Evolutionary conservation across 2,797 vertebrate genomes (phyloP).

Genomic region (Zonotrichia albicollis): DNA sequence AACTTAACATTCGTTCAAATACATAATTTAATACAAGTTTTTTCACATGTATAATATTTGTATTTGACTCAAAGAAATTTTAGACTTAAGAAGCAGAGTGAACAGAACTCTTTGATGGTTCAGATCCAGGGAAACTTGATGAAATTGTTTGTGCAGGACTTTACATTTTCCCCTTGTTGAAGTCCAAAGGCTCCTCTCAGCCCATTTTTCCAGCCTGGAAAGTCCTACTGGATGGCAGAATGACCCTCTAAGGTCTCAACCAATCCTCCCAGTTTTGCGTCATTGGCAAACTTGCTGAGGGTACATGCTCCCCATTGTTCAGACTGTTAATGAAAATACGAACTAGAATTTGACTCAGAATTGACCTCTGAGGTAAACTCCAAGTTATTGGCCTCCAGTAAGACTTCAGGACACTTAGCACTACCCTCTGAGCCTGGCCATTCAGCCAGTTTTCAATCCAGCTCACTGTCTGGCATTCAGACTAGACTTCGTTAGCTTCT

Average conservation of each 20-base stretch:
- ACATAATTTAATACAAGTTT: not conserved
- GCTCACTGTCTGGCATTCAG: not conserved
- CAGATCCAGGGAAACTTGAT: not conserved
- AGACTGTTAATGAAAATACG: not conserved
- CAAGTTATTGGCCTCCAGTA: not conserved
- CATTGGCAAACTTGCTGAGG: not conserved
- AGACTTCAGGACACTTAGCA: not conserved
- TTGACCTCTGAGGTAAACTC: not conserved
- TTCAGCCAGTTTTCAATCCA: too few species aligned
- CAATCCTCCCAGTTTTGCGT: not conserved
- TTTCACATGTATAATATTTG: not conserved
- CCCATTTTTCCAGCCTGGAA: not conserved
- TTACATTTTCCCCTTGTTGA: not conserved
- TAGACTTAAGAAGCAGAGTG: not conserved
- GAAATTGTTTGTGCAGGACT: not conserved
- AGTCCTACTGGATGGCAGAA: not conserved
- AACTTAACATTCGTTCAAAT: slow-evolving; percentile 17
- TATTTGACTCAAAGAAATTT: not conserved
- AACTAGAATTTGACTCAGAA: not conserved
- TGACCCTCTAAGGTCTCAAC: not conserved
- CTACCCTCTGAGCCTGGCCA: not conserved
- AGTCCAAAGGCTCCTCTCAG: not conserved
- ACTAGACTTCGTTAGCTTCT: not conserved
- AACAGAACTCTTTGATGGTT: not conserved
- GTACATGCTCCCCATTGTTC: not conserved